Evolutionary conservation across 2,113 vertebrate genomes (phyloP), one percentile per base, ranked within the genome.

Genomic region (Malurus alboscapulatus): DNA sequence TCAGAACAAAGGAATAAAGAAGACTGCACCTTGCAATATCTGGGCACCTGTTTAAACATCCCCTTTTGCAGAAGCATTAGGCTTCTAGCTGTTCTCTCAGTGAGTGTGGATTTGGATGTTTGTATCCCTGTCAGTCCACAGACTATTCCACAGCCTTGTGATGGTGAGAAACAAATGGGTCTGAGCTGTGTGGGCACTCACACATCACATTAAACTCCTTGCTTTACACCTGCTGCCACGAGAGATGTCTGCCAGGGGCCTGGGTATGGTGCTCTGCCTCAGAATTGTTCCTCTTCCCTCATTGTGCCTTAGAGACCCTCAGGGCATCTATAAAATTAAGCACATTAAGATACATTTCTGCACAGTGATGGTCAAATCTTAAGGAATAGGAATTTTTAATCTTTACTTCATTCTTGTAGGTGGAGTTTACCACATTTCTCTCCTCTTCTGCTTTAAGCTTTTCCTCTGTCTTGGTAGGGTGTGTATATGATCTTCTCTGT

Each of bases 121-220:
- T 90, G 34, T 38, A 34, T 24, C 57, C 42, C 14, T 9, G 32
- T 45, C 0, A 0, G 29, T 25, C 61, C 51, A 36, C 5, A 36
- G n/a, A 45, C 29, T 53, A 24, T 47, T 74, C 48, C 65, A 38
- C 26, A 63, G 34, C 11, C 38, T 62, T 2, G 5, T 78, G 65
- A 42, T 53, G 75, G 50, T 44, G 34, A 34, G 51, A 78, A 66
- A 50, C 38, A 92, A 84, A 71, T 8, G 38, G 38, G 22, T 8
- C 27, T 53, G 57, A 78, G 61, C 51, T 54, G 27, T 40, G 65
- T 0, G 2, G 45, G 22, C 34, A 20, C 30, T 40, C 16, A 10
- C 19, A 36, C 1, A 0, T 66, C 40, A 36, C 47, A 24, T 57
- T 30, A 26, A 82, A 22, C 19, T 0, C 1, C 14, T 69, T 73